These are phyloP conservation scores for Hyperoplus immaculatus DNA, from an alignment of 2,797 vertebrate species.

Conservation along the genomic window DNA sequence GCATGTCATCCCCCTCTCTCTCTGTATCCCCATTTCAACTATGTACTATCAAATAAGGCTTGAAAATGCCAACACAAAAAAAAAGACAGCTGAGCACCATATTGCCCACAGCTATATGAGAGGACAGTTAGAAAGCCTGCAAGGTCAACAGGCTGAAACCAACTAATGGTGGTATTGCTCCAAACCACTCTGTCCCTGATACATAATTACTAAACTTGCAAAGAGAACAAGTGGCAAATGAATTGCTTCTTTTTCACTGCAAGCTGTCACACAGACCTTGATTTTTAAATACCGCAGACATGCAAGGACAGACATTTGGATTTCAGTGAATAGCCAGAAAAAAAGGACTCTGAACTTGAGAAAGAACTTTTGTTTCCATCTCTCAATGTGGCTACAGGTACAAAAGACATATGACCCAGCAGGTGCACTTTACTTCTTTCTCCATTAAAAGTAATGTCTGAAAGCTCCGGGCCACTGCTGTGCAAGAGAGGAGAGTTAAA, in stretches of 20 bases:
- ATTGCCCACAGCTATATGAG: constrained; percentile 10
- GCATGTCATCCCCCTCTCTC: too few relatives aligned
- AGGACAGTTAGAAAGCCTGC: constrained; percentile 12
- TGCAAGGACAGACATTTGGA: not conserved
- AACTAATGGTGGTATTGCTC: constrained; percentile 7
- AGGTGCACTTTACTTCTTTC: constrained; percentile 50
- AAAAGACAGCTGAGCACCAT: constrained; percentile 24
- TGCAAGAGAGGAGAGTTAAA: constrained; percentile 58
- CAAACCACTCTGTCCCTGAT: not conserved
- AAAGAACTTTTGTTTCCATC: constrained; percentile 25
- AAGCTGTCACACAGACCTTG: constrained; percentile 34
- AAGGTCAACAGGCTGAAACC: constrained; percentile 10
- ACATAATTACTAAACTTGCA: constrained; percentile 18
- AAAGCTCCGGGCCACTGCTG: constrained; percentile 46
- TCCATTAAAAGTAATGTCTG: constrained; percentile 69
- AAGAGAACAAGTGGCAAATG: constrained; percentile 24
- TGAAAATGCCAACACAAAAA: too few relatives aligned
- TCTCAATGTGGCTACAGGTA: not conserved
- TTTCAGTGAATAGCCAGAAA: not conserved
- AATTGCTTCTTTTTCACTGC: not conserved
- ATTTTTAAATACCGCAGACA: not conserved
- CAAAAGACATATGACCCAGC: constrained; percentile 35
- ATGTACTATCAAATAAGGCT: too few relatives aligned
- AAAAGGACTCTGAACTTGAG: constrained; percentile 5
- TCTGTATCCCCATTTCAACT: too few relatives aligned